These are phyloP conservation scores for Somateria mollissima DNA, from an alignment of 2,797 vertebrate genomes.

Conservation along the genomic window DNA sequence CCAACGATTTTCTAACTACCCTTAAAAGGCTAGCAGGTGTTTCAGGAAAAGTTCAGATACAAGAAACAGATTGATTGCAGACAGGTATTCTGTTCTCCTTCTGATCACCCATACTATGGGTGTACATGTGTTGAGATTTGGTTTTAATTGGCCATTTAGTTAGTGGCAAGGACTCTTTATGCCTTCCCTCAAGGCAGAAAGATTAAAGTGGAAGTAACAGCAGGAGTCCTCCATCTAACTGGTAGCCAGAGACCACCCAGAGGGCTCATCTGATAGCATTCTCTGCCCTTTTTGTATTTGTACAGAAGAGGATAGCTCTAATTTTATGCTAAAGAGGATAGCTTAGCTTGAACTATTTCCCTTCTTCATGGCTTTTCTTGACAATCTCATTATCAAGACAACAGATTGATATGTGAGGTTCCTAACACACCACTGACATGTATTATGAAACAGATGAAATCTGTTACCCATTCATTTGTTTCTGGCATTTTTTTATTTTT, in stretches of 20 bases:
- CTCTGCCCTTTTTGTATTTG: not conserved
- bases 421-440: not conserved
- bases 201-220: not conserved
- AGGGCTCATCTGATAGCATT: not conserved
- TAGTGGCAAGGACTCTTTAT: not conserved
- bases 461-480: not conserved
- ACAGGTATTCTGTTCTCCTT: not conserved
- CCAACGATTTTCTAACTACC: accelerated
- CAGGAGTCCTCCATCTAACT: not conserved
- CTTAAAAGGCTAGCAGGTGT: not conserved
- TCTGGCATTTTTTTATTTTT: not conserved
- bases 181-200: not conserved
- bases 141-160: not conserved
- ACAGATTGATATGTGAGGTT: not conserved
- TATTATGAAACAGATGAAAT: not conserved
- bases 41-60: not conserved
- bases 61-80: not conserved
- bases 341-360: not conserved
- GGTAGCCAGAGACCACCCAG: not conserved
- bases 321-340: too few species aligned
- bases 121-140: accelerated
- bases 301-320: too few species aligned
- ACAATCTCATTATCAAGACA: not conserved
- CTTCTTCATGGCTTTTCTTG: not conserved
- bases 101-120: not conserved